Evolutionary conservation across 1,140 invertebrate genomes (phyloP).

Genomic region (Lethrus apterus): DNA sequence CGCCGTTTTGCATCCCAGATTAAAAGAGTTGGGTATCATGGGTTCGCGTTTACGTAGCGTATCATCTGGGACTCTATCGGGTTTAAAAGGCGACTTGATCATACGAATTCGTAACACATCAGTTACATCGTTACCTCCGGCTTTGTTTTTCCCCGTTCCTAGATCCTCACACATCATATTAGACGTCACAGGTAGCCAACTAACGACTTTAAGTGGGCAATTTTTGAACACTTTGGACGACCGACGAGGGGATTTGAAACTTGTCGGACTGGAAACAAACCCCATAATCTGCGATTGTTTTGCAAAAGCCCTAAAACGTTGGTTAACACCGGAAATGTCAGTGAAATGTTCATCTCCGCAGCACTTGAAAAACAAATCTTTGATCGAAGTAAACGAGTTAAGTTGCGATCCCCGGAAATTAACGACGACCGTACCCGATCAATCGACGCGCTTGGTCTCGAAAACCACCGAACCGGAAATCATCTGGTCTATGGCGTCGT

Average conservation of each 20-base stretch:
- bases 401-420: slow-evolving; percentile 61
- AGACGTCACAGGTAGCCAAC: slow-evolving; percentile 69
- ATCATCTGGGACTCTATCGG: slow-evolving; percentile 73
- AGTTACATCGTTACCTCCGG: slow-evolving; percentile 63
- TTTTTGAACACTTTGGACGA: slow-evolving; percentile 73
- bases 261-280: slow-evolving; percentile 66
- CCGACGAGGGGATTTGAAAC: slow-evolving; percentile 60
- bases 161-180: slow-evolving; percentile 72
- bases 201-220: slow-evolving; percentile 66
- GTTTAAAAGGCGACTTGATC: slow-evolving; percentile 60
- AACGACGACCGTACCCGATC: slow-evolving; percentile 45
- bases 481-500: slow-evolving; percentile 73
- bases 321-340: slow-evolving; percentile 58
- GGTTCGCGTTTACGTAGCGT: slow-evolving; percentile 70
- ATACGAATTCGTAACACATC: slow-evolving; percentile 75
- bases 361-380: slow-evolving; percentile 53
- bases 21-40: slow-evolving; percentile 64
- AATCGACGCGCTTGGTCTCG: slow-evolving; percentile 44
- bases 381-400: slow-evolving; percentile 71
- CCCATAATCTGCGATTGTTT: slow-evolving; percentile 82
- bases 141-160: slow-evolving; percentile 81
- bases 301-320: slow-evolving; percentile 65
- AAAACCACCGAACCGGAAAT: slow-evolving; percentile 71
- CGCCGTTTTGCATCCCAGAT: slow-evolving; percentile 67
- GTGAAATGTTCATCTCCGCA: slow-evolving; percentile 61